Evolutionary conservation across 2,797 vertebrate species (phyloP).

Genomic region (Anas flavirostris): DNA sequence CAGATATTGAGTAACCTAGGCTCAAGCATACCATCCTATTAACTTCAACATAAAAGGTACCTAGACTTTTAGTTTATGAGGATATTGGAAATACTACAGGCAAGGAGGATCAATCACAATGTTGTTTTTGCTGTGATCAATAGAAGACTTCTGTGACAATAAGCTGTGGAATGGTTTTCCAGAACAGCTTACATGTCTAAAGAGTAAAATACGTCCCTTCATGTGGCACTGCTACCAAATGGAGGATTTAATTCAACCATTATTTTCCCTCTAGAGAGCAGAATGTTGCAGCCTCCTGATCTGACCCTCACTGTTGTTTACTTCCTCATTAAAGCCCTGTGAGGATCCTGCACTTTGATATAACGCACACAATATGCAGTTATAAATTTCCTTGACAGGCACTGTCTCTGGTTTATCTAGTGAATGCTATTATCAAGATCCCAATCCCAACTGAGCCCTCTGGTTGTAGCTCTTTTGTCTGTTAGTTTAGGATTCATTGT

Average conservation of each 20-base stretch:
- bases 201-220: not conserved
- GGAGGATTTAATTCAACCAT: not conserved
- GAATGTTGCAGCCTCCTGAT: not conserved
- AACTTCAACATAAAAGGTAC: not conserved
- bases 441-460: not conserved
- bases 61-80: not conserved
- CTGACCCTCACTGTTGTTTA: not conserved
- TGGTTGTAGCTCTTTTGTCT: not conserved
- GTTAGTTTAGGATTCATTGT: not conserved
- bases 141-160: not conserved
- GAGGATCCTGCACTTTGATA: fast-evolving
- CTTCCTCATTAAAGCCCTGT: not conserved
- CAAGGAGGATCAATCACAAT: not conserved
- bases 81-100: not conserved
- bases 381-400: not conserved
- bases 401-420: not conserved
- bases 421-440: not conserved
- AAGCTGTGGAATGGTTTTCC: conserved; percentile 15
- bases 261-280: not conserved
- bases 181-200: not conserved
- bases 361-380: not conserved
- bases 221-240: not conserved
- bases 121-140: not conserved
- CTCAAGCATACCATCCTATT: not conserved
- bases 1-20: not conserved